Base-by-base conservation (phyloP, 2,113 vertebrate genomes). In the Cyanoramphus novaezelandiae region DNA sequence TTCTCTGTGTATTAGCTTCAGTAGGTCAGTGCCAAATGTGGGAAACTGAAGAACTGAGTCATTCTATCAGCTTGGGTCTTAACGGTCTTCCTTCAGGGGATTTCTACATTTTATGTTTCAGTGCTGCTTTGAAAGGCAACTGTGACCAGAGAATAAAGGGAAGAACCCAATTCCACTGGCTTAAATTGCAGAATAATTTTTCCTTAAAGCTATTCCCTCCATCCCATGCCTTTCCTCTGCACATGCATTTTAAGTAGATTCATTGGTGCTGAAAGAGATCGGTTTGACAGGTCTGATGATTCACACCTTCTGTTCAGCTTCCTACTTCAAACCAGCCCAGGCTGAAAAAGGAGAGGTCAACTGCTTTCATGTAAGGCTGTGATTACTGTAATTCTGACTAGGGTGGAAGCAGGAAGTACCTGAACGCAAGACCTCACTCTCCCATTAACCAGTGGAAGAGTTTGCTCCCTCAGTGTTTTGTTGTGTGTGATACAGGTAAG, bases 291-390 rank as follows among this genome's bases (percentile, higher is more conserved):
- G 41, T 76, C 68, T 82, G 89, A 67, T 78, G 76, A 50, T 86
- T 94, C 88, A 88, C 86, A 78, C 92, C 89, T 94, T 85, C 92
- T 82, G 17, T 72, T 95, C 78, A 88, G 78, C 82, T 82, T 87
- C 70, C 50, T 86, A 13, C 82, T 90, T 77, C 79, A 81, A 78
- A 72, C 70, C 74, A 87, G 78, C 7, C 24, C 57, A 47, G 44
- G 29, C 75, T 92, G 71, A 49, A 67, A 94, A 71, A 91, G 84
- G 81, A 92, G 90, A 44, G 83, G 28, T 84, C 84, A 77, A 39
- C 49, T 69, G 21, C n/a, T 69, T 44, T 35, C 46, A 23, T 50
- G 68, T n/a, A 62, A 62, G 59, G 63, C 91, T 90, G 82, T 68
- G 86, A 86, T 91, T 91, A 31, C 69, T 55, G 46, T 53, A 24